Base-by-base conservation (phyloP, 2,888 invertebrate genomes). In the Gastracanthus pulcherrimus region DNA sequence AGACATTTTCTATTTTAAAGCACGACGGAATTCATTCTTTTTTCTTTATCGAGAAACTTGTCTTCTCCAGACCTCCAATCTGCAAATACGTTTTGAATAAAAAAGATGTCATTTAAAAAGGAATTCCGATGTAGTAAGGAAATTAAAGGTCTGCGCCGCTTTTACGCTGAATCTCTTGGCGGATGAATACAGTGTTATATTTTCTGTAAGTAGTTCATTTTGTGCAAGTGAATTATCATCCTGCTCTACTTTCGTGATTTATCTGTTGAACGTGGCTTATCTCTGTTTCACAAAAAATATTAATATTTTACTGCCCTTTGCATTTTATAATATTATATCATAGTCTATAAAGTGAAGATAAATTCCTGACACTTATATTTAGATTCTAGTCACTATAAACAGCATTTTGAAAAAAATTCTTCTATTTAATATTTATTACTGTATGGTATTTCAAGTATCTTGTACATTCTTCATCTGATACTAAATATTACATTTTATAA, bases 201-300 rank as follows among this genome's bases (percentile, higher is more conserved):
- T 67, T 64, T 26, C 62, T 6, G 23, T 6, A 34, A 64, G 45
- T 64, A 16, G 41, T 16, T 11, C 60, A 64, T 67, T 58, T 67
- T 41, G 7, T 19, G 13, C 23, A 41, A 67, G 41, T 48, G 58
- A 76, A 76, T 67, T 58, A 45, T 58, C 34, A 41, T 58, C 26
- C n/a, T 67, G 31, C 41, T 67, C 67, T 31, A 76, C 38, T 58
- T 58, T 67, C 51, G 55, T 38, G 34, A 66, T 76, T 76, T 76
- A 66, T 66, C 41, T 13, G 5, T 5, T 9, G 55, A 16, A 66
- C 29, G 51, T 38, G 34, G 36, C 51, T 64, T 66, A 75, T 51
- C n/a, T 23, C 13, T 31, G 19, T 7, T 4, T 13, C n/a, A 41
- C 51, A 11, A 16, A 5, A 5, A 45, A 45, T 1, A 45, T 45